Base-by-base conservation (phyloP, 2,888 invertebrate species). In the Electrophaes corylata region DNA sequence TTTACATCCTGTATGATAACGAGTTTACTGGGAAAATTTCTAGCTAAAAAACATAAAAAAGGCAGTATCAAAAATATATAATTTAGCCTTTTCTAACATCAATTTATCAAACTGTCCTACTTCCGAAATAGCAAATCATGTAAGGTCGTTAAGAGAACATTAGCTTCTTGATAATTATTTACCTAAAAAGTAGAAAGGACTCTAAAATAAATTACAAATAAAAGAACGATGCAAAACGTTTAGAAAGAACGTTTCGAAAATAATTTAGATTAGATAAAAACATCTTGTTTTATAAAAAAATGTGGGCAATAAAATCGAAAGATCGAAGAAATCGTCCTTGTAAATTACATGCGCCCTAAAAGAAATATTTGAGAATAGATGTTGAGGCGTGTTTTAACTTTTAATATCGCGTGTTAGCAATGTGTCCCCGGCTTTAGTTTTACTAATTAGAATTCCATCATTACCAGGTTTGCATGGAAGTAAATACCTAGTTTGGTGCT, bases 371-470 rank as follows among this genome's bases (percentile, higher is more conserved):
- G 11, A 16, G 11, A n/a, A 48, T 18, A 37, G 26, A n/a, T 40
- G 18, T 26, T 16, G 29, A 39, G 10, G 23, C 47, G 3, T 40
- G 49, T 49, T 29, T 14, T 11, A 8, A 39, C 19, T 49, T 29
- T 14, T 11, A 8, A 39, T 19, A 49, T 49, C 49, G 49, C 49
- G 49, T 49, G 49, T 49, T 49, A 29, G 29, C 19, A 40, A 49
- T 49, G 49, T 49, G 49, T 49, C 49, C 40, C 19, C 16, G 39
- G 49, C 54, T 60, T 55, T 52, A 60, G 37, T 53, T 52, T 50
- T 49, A 49, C 53, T 58, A 84, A 84, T 84, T 82, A 81, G 64
- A 67, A 78, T 75, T 66, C 66, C 59, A 70, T 76, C 75, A 84
- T 85, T 83, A 79, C 67, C 53, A 67, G 60, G 56, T 66, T 66